phyloP scores from a whole-genome alignment of 2,113 vertebrate species.

The Dipodomys ordii region DNA sequence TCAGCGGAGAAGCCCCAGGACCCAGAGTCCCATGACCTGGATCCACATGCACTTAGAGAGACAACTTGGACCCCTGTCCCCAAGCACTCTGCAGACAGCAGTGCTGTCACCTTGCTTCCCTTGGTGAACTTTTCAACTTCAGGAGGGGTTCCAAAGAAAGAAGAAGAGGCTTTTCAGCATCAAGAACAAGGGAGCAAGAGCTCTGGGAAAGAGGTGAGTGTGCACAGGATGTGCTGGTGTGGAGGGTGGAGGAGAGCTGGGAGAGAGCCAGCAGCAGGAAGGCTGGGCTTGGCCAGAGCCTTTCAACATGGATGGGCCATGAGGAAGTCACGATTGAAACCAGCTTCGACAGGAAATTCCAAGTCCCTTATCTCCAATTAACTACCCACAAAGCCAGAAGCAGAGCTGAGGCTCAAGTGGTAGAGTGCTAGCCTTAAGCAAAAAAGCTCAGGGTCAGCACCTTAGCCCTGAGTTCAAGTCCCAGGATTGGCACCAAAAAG shows the following conservation, averaged over 20 bases:
- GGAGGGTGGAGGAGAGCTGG: no score
- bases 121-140: neutral
- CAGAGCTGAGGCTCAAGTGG: no score
- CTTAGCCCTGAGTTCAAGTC: no score
- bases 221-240: neutral
- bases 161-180: constrained; percentile 53
- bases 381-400: no score
- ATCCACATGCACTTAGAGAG: constrained; percentile 47
- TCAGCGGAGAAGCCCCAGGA: constrained; percentile 45
- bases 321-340: no score
- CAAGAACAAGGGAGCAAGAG: constrained; percentile 25
- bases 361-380: no score
- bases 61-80: constrained; percentile 37
- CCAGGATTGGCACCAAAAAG: no score
- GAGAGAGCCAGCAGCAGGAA: no score
- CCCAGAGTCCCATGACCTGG: neutral
- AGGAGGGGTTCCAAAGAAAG: neutral
- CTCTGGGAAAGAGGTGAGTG: constrained; percentile 77
- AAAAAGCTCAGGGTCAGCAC: no score
- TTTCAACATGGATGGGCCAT: neutral
- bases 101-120: neutral
- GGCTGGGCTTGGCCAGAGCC: neutral
- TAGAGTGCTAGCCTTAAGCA: no score
- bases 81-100: constrained; percentile 1
- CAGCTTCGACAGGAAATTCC: no score